These are phyloP conservation scores for Megamerina dolium DNA, from an alignment of 2,888 invertebrate genomes.

Conservation along the genomic window DNA sequence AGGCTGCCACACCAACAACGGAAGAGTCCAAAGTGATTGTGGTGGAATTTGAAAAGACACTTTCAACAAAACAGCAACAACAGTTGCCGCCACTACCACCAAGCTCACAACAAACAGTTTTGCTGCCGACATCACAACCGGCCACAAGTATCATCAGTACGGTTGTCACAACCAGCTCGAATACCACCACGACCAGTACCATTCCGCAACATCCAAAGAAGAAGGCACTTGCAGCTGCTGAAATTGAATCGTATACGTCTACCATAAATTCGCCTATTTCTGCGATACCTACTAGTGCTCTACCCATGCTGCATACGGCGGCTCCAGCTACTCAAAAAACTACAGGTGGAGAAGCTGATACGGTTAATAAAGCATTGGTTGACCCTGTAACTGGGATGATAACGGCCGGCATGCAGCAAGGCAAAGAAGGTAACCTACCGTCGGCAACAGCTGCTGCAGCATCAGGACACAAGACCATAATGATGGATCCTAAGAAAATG, in stretches of 20 bases:
- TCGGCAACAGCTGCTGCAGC: conserved; percentile 30
- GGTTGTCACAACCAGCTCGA: too few species aligned
- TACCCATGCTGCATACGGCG: conserved; percentile 37
- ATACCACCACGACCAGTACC: conserved; percentile 5
- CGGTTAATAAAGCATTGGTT: conserved; percentile 54
- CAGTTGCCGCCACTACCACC: conserved; percentile 10
- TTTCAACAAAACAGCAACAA: conserved; percentile 6
- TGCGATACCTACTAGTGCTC: conserved; percentile 28
- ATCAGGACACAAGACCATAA: conserved; percentile 12
- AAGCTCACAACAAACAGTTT: conserved; percentile 10
- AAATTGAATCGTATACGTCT: conserved; percentile 34
- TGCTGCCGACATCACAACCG: neutral
- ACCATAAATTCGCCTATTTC: conserved; percentile 24
- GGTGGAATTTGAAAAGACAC: conserved; percentile 9
- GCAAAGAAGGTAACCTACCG: conserved; percentile 54
- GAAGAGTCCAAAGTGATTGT: too few species aligned
- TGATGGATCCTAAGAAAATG: conserved; percentile 23
- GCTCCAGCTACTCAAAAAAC: conserved; percentile 37
- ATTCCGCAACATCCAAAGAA: conserved; percentile 42
- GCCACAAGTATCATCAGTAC: neutral
- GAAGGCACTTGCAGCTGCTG: conserved; percentile 42
- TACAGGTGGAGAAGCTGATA: conserved; percentile 54
- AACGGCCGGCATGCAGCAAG: conserved; percentile 60
- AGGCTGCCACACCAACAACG: conserved; percentile 26
- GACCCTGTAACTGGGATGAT: conserved; percentile 71